Evolutionary conservation across 2,113 vertebrate species (phyloP), one percentile per base, ranked within the genome.

Genomic region (Pholis gunnellus): DNA sequence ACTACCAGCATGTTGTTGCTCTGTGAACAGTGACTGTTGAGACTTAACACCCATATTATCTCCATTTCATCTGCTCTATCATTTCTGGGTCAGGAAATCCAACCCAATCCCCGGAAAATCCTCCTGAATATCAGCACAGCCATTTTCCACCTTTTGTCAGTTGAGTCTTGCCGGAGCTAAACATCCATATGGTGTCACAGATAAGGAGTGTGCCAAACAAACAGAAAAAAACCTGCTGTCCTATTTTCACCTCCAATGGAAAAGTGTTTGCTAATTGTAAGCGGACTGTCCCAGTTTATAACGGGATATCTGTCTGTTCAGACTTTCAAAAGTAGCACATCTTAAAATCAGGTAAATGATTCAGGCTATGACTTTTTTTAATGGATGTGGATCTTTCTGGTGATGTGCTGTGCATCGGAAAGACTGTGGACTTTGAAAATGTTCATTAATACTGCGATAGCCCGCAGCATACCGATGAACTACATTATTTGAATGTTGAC

Each of bases 101-200:
- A 25, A 13, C n/a, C 6, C 0, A 6, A 46, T 46, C 6, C 22
- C 20, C 40, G 17, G 34, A 48, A 72, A 56, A 79, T 77, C 38
- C 61, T 50, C 9, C 27, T 38, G 54, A 75, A 56, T 42, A 72
- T 83, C 76, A 48, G 36, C 10, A 20, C 20, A 22, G 10, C 31
- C 48, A 40, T 87, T 52, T 59, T 6, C 13, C 40, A 63, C 40
- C 14, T 64, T 66, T 61, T 34, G 50, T 69, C 70, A 54, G 67
- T 20, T 11, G 76, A 84, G 68, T 73, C n/a, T 52, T 36, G 0
- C 44, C 50, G 31, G 40, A 78, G 69, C 70, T 85, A 50, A 85
- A 83, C 65, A 75, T 82, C 59, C 57, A 40, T 60, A 60, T 71
- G 79, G 70, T 61, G 40, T 73, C 34, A 77, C 66, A 83, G 82